Evolutionary conservation across 1,140 invertebrate species (phyloP).

Genomic region (Drosophila novamexicana): DNA sequence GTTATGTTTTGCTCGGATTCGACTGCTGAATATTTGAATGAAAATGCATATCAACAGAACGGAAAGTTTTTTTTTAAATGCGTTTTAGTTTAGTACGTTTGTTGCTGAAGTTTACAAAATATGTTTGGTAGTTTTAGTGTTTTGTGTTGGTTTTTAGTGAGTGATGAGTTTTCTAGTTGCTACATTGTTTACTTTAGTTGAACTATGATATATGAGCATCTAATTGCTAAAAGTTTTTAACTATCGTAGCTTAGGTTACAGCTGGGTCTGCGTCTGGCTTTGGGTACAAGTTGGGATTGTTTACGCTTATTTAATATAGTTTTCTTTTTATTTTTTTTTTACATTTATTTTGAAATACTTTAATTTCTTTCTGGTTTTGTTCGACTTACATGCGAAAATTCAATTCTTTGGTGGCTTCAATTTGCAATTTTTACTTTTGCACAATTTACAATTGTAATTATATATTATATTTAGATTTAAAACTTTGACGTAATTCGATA

Average conservation of each 20-base stretch:
- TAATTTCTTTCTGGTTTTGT: constrained; percentile 33
- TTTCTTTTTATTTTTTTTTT: constrained; percentile 15
- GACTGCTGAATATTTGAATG: constrained; percentile 54
- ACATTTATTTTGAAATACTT: constrained; percentile 58
- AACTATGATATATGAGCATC: constrained; percentile 81
- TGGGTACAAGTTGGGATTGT: constrained; percentile 46
- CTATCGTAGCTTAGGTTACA: constrained; percentile 57
- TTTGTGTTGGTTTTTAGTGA: constrained; percentile 4
- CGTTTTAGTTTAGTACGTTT: constrained; percentile 60
- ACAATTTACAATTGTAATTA: constrained; percentile 69
- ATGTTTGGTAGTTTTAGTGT: constrained; percentile 5
- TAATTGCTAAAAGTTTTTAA: constrained; percentile 78
- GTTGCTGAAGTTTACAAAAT: constrained; percentile 42
- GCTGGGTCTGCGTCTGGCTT: constrained; percentile 34
- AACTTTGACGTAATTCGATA: constrained; percentile 49
- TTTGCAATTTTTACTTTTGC: constrained; percentile 72
- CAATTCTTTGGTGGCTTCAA: constrained; percentile 83
- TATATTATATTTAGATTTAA: constrained; percentile 37
- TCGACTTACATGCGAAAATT: constrained; percentile 80
- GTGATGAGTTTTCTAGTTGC: constrained; percentile 39
- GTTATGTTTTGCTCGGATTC: constrained; percentile 58
- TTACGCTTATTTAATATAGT: constrained; percentile 57
- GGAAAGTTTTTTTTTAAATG: constrained; percentile 67
- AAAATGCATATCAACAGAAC: constrained; percentile 60
- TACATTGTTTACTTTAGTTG: constrained; percentile 55